A percentile compares a stretch with the other conserved stretches of the same genome.
Evolutionary conservation across 37 sponge, comb jelly and placozoan genomes (phyloP).

Genomic region (Axinella damicornis): DNA sequence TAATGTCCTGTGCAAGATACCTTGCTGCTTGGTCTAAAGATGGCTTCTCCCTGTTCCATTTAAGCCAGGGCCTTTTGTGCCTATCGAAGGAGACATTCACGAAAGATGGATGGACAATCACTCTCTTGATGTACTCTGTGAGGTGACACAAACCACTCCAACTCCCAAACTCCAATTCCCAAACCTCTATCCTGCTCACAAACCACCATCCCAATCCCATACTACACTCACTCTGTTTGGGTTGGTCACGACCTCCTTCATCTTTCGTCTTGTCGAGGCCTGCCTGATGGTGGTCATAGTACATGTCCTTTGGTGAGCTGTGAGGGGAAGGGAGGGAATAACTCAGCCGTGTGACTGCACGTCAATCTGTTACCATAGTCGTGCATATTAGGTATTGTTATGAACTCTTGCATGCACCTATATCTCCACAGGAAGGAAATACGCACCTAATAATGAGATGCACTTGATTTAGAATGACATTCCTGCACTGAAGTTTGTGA

Average conservation of each 20-base stretch:
- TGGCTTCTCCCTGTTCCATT: constrained; percentile 89
- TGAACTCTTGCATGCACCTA: too few relatives aligned
- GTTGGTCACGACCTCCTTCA: constrained; percentile 58
- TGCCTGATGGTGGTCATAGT: constrained; percentile 82
- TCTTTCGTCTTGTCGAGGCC: constrained; percentile 78
- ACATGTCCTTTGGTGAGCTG: constrained; percentile 83
- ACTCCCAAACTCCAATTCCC: too few relatives aligned
- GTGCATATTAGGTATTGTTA: too few relatives aligned
- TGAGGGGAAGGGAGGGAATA: neutral
- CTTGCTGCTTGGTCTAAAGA: constrained; percentile 96
- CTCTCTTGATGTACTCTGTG: constrained; percentile 81
- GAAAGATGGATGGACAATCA: constrained; percentile 95
- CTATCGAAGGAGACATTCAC: constrained; percentile 79
- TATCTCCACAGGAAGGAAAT: too few relatives aligned
- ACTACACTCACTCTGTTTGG: constrained; percentile 56
- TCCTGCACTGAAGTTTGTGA: too few relatives aligned
- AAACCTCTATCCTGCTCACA: too few relatives aligned
- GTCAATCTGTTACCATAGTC: too few relatives aligned
- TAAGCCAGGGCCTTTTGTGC: constrained; percentile 71
- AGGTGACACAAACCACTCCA: neutral
- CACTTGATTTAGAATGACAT: too few relatives aligned
- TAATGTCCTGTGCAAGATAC: constrained; percentile 34
- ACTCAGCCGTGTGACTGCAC: too few relatives aligned
- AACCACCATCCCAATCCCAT: too few relatives aligned
- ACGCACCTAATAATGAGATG: too few relatives aligned